Percentiles rank a stretch among this genome's conserved stretches.
Conservation (phyloP, 2,797 vertebrate genomes). For the Mormyrops attenuatus region DNA sequence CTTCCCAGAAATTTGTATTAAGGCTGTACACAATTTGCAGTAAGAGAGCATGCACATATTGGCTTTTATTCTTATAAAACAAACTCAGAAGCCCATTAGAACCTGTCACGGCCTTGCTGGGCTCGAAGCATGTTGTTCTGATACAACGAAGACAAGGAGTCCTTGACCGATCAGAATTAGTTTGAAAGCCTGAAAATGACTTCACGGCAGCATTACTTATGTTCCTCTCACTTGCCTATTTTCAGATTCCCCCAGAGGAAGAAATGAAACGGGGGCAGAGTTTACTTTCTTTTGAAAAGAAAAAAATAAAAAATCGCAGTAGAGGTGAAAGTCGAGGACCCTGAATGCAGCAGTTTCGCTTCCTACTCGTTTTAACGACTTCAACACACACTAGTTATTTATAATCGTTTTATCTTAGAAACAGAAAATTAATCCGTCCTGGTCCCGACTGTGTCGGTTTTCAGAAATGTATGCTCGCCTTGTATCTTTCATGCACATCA, state of each 20-base stretch:
- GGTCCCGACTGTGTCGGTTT: background rate
- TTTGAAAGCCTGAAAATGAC: background rate
- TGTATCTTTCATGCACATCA: background rate
- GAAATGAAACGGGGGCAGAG: background rate
- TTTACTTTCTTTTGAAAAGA: background rate
- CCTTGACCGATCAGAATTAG: background rate
- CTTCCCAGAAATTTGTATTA: background rate
- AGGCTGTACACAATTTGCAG: background rate
- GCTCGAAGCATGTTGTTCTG: background rate
- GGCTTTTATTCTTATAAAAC: background rate
- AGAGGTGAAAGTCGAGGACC: slow-evolving; percentile 12
- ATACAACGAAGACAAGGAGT: background rate
- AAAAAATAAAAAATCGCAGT: background rate
- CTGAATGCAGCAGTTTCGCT: slow-evolving; percentile 2
- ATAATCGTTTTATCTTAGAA: background rate
- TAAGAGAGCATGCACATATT: background rate
- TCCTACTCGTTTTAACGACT: background rate
- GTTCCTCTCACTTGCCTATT: background rate
- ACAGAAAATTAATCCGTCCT: background rate
- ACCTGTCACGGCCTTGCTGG: background rate
- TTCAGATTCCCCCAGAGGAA: background rate
- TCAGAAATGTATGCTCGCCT: background rate
- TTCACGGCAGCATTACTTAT: background rate
- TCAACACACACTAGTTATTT: background rate
- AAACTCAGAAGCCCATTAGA: background rate